Evolutionary conservation across 1,140 invertebrate species (phyloP).

Genomic region (Drosophila mayri): DNA sequence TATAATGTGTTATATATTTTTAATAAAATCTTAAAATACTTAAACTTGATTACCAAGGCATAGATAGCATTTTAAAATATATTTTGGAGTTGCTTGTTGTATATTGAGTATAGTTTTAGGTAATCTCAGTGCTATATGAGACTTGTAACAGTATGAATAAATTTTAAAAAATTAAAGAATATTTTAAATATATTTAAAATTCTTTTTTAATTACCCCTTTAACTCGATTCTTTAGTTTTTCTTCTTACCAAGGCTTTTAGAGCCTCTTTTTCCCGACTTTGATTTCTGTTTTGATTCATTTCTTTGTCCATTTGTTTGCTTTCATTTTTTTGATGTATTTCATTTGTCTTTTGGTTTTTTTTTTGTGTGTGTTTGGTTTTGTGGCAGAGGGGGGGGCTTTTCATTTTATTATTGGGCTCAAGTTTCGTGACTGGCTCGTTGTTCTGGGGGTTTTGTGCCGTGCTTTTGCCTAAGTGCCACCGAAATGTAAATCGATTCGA

Average conservation of each 20-base stretch:
- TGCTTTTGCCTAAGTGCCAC: conserved; percentile 57
- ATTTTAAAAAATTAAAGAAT: neutral
- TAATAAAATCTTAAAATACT: no score
- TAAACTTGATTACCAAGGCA: no score
- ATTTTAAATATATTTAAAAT: neutral
- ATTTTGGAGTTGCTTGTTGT: no score
- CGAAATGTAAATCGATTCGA: conserved; percentile 77
- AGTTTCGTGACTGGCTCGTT: conserved; percentile 62
- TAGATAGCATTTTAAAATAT: no score
- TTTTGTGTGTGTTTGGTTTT: neutral
- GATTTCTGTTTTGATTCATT: neutral
- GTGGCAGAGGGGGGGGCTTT: conserved; percentile 11
- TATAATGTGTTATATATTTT: no score
- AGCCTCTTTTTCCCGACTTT: neutral
- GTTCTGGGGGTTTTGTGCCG: conserved; percentile 44
- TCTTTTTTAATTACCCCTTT: no score
- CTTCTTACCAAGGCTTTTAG: neutral
- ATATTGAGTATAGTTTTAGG: no score
- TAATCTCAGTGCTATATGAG: neutral
- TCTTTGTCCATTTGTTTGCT: conserved; percentile 14
- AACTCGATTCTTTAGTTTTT: neutral
- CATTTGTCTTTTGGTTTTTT: conserved; percentile 1
- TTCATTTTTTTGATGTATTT: conserved; percentile 4
- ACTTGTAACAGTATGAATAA: neutral
- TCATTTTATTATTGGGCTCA: conserved; percentile 65